A percentile compares a stretch with the other conserved stretches of the same genome.
Conservation (phyloP, 1,140 invertebrate species). For the Drosophila lacteicornis region DNA sequence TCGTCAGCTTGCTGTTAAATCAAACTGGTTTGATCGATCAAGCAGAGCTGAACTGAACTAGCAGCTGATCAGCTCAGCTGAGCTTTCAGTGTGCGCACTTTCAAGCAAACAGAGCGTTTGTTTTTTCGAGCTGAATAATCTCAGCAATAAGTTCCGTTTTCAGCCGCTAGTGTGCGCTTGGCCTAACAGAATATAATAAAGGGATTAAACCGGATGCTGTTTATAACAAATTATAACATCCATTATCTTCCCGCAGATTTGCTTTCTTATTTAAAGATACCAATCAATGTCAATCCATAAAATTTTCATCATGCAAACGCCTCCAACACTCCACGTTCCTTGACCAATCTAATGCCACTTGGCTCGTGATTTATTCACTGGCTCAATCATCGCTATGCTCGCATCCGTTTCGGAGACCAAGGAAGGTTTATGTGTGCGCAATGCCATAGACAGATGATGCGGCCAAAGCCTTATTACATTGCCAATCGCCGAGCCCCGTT, state of each 20-base stretch:
- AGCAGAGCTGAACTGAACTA: no score
- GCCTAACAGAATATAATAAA: no score
- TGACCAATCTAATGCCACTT: slow-evolving; percentile 20
- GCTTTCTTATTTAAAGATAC: background rate
- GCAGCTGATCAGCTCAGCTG: no score
- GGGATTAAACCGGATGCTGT: no score
- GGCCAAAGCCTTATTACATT: slow-evolving; percentile 33
- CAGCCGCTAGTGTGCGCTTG: no score
- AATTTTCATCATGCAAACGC: slow-evolving; percentile 20
- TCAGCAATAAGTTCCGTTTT: no score
- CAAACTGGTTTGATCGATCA: no score
- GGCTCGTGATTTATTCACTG: slow-evolving; percentile 39
- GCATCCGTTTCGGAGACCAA: slow-evolving; percentile 18
- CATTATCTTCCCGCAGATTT: background rate
- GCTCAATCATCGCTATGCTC: slow-evolving; percentile 27
- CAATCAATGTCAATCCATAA: background rate
- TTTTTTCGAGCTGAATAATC: no score
- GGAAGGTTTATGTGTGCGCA: slow-evolving; percentile 34
- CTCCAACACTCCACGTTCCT: slow-evolving; percentile 10
- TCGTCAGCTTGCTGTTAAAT: no score
- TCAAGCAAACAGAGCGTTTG: no score
- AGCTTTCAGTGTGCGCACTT: no score
- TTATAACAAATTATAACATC: background rate
- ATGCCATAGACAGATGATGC: slow-evolving; percentile 40
- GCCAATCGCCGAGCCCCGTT: slow-evolving; percentile 21